A percentile compares a stretch with the other conserved stretches of the same genome.
phyloP scores from a whole-genome alignment of 2,797 vertebrate genomes.

The Leuciscus waleckii region DNA sequence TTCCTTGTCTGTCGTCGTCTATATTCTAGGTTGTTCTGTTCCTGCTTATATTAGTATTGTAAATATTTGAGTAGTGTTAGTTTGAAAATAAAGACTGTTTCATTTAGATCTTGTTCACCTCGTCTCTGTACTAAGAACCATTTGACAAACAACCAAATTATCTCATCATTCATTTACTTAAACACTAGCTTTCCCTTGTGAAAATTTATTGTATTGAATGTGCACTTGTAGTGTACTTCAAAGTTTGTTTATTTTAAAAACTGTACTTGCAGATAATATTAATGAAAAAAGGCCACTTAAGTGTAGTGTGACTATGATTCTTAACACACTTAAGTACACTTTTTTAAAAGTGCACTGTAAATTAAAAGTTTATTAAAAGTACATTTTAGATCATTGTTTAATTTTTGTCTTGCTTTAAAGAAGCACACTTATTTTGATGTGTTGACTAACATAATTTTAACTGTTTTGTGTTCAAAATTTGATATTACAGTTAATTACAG shows the following conservation, averaged over 20 bases:
- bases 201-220: background rate
- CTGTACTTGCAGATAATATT: background rate
- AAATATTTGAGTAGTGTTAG: too few species aligned
- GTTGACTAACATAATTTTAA: background rate
- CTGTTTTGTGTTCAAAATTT: background rate
- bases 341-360: background rate
- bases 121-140: too few species aligned
- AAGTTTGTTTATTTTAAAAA: too few species aligned
- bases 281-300: background rate
- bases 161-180: background rate
- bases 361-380: background rate
- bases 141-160: background rate
- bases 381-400: background rate
- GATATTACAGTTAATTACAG: background rate
- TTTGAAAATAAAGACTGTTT: too few species aligned
- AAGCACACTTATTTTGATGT: background rate
- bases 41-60: too few species aligned
- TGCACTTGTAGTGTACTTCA: background rate
- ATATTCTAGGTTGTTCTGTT: too few species aligned
- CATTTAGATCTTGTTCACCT: too few species aligned
- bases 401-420: background rate
- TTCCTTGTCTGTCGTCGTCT: too few species aligned
- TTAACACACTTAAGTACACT: too few species aligned
- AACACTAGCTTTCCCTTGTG: background rate
- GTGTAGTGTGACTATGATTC: background rate